Conservation (phyloP, 2,797 vertebrate species). For the Gastrophryne carolinensis region DNA sequence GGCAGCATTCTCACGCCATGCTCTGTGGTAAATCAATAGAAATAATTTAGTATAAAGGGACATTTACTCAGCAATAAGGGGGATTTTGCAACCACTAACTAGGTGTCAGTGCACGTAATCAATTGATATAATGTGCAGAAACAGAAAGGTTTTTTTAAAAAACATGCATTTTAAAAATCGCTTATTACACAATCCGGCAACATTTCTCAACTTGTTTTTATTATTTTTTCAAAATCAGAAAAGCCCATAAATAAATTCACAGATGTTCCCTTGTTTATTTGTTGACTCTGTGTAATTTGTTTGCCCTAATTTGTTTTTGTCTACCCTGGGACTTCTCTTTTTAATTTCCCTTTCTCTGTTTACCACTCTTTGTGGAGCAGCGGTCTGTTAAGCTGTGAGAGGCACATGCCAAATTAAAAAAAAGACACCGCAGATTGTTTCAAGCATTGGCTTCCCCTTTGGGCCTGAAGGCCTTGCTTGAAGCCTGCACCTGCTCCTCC, state of each 20-base stretch:
- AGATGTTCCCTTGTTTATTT: slow-evolving; percentile 93
- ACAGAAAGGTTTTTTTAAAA: slow-evolving; percentile 27
- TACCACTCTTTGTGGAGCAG: slow-evolving; percentile 97
- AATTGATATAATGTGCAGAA: background rate
- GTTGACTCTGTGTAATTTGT: slow-evolving; percentile 99
- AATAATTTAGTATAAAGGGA: too few relatives aligned
- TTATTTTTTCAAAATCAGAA: slow-evolving; percentile 66
- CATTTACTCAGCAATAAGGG: too few relatives aligned
- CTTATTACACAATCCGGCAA: slow-evolving; percentile 64
- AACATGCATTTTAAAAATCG: slow-evolving; percentile 53
- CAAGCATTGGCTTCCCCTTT: slow-evolving; percentile 93
- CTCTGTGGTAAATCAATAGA: too few relatives aligned
- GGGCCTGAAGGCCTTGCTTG: slow-evolving; percentile 94
- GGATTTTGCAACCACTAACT: too few relatives aligned
- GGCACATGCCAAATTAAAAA: slow-evolving; percentile 90
- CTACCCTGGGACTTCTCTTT: slow-evolving; percentile 96
- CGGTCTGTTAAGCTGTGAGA: slow-evolving; percentile 85
- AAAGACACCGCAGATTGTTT: slow-evolving; percentile 89
- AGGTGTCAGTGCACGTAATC: slow-evolving; percentile 24
- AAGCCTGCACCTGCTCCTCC: slow-evolving; percentile 98
- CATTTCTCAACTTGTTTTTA: slow-evolving; percentile 70
- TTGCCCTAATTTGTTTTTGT: slow-evolving; percentile 99
- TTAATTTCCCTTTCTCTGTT: slow-evolving; percentile 99
- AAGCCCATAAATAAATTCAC: slow-evolving; percentile 90
- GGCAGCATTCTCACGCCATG: too few relatives aligned